phyloP scores from a whole-genome alignment of 2,888 invertebrate species.

The Oscheius onirici region DNA sequence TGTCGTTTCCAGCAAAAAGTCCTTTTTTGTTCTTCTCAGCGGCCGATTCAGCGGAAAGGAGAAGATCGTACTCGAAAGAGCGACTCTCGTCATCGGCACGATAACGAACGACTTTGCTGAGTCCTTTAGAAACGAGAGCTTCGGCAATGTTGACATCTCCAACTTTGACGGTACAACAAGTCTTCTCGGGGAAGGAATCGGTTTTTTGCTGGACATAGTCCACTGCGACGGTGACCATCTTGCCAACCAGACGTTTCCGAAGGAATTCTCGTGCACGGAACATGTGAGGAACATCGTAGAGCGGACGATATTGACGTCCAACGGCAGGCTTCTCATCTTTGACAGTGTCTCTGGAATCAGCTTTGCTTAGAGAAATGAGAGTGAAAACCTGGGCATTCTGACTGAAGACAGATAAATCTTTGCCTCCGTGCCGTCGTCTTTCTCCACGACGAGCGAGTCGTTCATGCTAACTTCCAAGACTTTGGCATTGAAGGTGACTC shows the following conservation, averaged over 20 bases:
- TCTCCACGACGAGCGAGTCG: conserved; percentile 88
- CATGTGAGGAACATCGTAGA: conserved; percentile 98
- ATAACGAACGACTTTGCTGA: conserved; percentile 90
- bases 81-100: conserved; percentile 83
- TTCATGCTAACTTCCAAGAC: conserved; percentile 86
- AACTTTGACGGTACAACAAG: conserved; percentile 88
- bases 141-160: conserved; percentile 83
- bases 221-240: conserved; percentile 84
- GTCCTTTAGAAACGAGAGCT: conserved; percentile 79
- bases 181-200: conserved; percentile 89
- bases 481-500: conserved; percentile 58
- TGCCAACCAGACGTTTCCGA: conserved; percentile 89
- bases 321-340: conserved; percentile 72
- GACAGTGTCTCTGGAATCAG: conserved; percentile 2
- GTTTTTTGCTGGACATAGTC: conserved; percentile 96
- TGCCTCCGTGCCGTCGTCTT: conserved; percentile 81
- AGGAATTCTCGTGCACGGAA: conserved; percentile 96
- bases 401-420: conserved; percentile 96
- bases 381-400: conserved; percentile 89
- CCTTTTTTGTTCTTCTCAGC: conserved; percentile 87
- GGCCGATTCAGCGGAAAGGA: conserved; percentile 90
- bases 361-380: no score
- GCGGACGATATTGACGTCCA: conserved; percentile 77
- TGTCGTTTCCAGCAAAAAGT: conserved; percentile 78
- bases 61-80: conserved; percentile 89